A percentile compares a stretch with the other conserved stretches of the same genome.
These are phyloP conservation scores for Tetrapedia diversipes DNA, from an alignment of 2,888 invertebrate genomes.

Conservation along the genomic window DNA sequence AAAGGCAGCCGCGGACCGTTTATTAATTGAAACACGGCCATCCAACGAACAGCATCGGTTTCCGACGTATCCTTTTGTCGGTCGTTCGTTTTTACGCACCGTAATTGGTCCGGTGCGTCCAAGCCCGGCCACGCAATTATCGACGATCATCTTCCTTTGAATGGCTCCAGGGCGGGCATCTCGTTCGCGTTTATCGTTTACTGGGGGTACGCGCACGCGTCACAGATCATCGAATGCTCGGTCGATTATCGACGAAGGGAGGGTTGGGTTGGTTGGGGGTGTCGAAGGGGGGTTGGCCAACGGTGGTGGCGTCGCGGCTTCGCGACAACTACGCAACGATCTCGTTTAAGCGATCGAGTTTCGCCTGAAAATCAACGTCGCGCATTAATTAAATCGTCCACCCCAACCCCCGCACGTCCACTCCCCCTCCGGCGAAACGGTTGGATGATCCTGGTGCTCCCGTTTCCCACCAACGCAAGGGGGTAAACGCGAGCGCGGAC, in stretches of 20 bases:
- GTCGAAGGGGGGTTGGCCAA: conserved; percentile 4
- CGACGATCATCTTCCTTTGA: conserved; percentile 26
- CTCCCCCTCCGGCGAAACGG: neutral
- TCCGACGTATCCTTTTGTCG: conserved; percentile 18
- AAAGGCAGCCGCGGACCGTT: neutral
- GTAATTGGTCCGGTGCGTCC: conserved; percentile 26
- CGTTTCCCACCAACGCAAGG: too few relatives aligned
- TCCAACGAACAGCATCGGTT: conserved; percentile 22
- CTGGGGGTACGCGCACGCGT: neutral
- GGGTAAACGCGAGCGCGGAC: neutral
- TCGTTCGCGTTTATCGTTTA: conserved; percentile 20
- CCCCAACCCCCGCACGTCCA: neutral
- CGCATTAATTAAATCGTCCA: conserved; percentile 64
- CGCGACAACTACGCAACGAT: conserved; percentile 27
- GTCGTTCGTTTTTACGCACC: conserved; percentile 17
- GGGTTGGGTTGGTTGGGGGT: neutral
- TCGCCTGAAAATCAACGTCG: conserved; percentile 46
- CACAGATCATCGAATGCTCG: conserved; percentile 11
- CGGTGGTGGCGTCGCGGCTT: conserved; percentile 14
- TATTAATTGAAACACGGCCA: conserved; percentile 30
- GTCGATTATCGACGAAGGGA: conserved; percentile 31
- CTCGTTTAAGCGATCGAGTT: conserved; percentile 30
- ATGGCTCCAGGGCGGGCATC: conserved; percentile 11
- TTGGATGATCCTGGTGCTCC: neutral
- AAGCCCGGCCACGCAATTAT: conserved; percentile 34